These are phyloP conservation scores for Scylla paramamosain DNA, from an alignment of 1,140 invertebrate species.

Conservation along the genomic window DNA sequence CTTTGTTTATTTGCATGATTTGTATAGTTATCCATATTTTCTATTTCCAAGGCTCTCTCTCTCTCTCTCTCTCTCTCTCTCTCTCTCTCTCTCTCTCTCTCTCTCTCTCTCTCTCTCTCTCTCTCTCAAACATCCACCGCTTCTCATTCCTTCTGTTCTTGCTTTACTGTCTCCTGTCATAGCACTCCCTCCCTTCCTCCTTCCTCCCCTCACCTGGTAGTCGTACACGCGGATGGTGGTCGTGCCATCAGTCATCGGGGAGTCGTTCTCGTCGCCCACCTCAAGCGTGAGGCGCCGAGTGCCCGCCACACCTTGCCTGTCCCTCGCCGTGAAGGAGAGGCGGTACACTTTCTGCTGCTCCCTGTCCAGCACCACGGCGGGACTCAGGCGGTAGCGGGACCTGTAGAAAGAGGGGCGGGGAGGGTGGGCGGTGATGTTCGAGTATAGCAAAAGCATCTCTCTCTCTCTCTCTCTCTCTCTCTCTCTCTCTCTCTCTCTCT, in stretches of 20 bases:
- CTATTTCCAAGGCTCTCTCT: neutral
- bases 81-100: neutral
- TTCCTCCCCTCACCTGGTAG: constrained; percentile 36
- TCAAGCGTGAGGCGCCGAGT: constrained; percentile 31
- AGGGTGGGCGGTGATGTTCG: neutral
- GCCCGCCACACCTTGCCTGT: neutral
- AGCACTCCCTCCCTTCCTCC: neutral
- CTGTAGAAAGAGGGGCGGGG: neutral
- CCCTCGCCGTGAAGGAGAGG: neutral
- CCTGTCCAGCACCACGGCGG: neutral
- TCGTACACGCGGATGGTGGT: constrained; percentile 31
- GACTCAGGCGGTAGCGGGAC: constrained; percentile 3
- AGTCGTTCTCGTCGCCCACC: constrained; percentile 52
- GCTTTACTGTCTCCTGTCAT: too few relatives aligned
- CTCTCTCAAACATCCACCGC: too few relatives aligned
- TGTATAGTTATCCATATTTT: neutral
- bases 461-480: too few relatives aligned
- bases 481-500: too few relatives aligned
- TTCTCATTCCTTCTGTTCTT: too few relatives aligned
- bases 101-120: too few relatives aligned
- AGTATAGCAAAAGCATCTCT: too few relatives aligned
- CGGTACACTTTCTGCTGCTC: constrained; percentile 27
- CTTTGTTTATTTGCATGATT: neutral
- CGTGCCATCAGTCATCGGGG: constrained; percentile 31
- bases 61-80: neutral